These are phyloP conservation scores for Morone chrysops DNA, from an alignment of 2,113 vertebrate genomes.

Conservation along the genomic window DNA sequence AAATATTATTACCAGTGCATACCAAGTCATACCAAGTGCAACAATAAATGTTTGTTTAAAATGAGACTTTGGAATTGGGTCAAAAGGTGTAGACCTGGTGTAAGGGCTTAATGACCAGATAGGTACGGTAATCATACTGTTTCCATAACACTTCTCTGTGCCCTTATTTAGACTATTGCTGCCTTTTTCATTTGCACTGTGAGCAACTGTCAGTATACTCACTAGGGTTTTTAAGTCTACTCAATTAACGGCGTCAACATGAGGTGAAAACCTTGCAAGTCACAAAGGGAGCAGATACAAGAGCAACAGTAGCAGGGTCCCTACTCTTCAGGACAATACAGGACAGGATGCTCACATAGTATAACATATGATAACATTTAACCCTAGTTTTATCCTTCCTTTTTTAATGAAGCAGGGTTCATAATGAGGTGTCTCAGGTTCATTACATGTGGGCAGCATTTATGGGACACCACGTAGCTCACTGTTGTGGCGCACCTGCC, in stretches of 20 bases:
- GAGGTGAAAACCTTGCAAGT: background rate
- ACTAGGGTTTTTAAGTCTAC: background rate
- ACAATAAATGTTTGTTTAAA: background rate
- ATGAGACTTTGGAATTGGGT: background rate
- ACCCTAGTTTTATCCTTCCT: too few species aligned
- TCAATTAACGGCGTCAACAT: conserved; percentile 14
- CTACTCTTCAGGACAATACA: too few species aligned
- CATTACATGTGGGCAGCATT: too few species aligned
- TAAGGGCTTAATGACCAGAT: background rate
- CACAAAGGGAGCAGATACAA: background rate
- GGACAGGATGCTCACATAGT: too few species aligned
- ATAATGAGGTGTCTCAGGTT: too few species aligned
- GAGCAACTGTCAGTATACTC: conserved; percentile 17
- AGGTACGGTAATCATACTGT: background rate
- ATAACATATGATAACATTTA: too few species aligned
- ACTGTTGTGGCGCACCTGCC: too few species aligned
- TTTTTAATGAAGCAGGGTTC: too few species aligned
- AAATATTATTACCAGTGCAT: background rate
- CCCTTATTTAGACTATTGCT: background rate
- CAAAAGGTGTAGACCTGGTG: background rate
- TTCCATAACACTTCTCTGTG: background rate
- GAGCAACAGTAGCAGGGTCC: background rate
- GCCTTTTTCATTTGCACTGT: background rate
- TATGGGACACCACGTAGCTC: too few species aligned
- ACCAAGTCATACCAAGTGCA: background rate